phyloP scores from a whole-genome alignment of 1,140 invertebrate genomes.

The Bemisia tabaci region DNA sequence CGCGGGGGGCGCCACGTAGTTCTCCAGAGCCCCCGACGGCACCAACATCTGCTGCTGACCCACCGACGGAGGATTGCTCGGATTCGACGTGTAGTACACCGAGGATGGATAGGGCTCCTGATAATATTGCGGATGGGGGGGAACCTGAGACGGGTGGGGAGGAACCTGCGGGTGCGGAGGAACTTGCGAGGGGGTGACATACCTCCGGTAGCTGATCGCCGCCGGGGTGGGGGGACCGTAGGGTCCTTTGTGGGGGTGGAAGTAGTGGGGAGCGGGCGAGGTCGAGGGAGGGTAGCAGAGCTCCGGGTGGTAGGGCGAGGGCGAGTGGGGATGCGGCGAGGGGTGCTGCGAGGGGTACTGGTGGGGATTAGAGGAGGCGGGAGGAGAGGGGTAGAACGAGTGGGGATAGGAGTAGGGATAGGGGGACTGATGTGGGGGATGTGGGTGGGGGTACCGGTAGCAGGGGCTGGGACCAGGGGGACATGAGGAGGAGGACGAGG shows the following conservation, averaged over 20 bases:
- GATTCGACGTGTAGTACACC: conserved; percentile 4
- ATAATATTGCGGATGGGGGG: conserved; percentile 10
- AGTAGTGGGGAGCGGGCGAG: conserved; percentile 29
- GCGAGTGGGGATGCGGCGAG: conserved; percentile 35
- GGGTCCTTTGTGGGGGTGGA: conserved; percentile 23
- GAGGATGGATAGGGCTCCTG: background rate
- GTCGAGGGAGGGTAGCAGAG: conserved; percentile 40
- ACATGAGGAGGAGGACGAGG: conserved; percentile 28
- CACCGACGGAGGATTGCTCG: conserved; percentile 13
- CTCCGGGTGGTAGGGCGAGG: conserved; percentile 38
- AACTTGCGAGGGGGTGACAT: background rate
- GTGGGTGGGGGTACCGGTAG: conserved; percentile 20
- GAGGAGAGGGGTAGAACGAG: conserved; percentile 22
- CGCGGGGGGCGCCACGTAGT: conserved; percentile 23
- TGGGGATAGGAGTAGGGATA: conserved; percentile 15
- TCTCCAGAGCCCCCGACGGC: conserved; percentile 31
- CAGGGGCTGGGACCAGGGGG: conserved; percentile 31
- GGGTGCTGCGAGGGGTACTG: conserved; percentile 23
- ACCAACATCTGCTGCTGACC: conserved; percentile 19
- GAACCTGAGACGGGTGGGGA: conserved; percentile 11
- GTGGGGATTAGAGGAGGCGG: conserved; percentile 23
- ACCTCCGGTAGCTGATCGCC: conserved; percentile 12
- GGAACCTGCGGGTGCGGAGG: conserved; percentile 1
- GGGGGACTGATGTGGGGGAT: conserved; percentile 8
- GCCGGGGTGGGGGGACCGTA: conserved; percentile 17